Evolutionary conservation across 1,140 invertebrate genomes (phyloP).

Genomic region (Gonioctena quinquepunctata): DNA sequence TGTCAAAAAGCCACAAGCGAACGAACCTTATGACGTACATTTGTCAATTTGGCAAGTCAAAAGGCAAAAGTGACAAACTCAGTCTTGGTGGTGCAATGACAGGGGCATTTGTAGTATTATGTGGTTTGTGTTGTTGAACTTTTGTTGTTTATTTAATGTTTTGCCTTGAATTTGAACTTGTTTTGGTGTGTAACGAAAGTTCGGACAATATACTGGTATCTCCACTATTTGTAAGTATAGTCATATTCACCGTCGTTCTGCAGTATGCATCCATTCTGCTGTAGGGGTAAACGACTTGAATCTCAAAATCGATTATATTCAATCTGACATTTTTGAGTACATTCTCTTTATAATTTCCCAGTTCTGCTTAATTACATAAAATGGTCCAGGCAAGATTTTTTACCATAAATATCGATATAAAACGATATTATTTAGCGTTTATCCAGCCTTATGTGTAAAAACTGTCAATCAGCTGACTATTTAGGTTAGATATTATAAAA

Average conservation of each 20-base stretch:
- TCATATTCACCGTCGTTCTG: not conserved
- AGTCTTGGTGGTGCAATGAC: not conserved
- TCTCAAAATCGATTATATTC: slow-evolving; percentile 13
- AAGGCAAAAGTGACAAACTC: not conserved
- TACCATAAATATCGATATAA: too few species aligned
- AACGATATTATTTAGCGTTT: too few species aligned
- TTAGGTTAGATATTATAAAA: not conserved
- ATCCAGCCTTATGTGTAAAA: not conserved
- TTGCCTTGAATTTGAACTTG: not conserved
- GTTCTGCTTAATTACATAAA: not conserved
- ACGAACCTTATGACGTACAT: not conserved
- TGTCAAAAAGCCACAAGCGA: too few species aligned
- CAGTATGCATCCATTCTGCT: not conserved
- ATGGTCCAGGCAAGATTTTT: not conserved
- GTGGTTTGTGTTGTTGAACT: not conserved
- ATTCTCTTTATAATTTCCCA: not conserved
- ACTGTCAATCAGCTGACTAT: not conserved
- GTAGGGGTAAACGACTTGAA: slow-evolving; percentile 3
- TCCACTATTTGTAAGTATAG: not conserved
- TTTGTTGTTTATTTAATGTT: not conserved
- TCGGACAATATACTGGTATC: not conserved
- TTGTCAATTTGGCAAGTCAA: too few species aligned
- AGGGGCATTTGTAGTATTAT: not conserved
- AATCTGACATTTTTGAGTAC: not conserved
- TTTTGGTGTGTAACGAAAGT: not conserved